phyloP scores from a whole-genome alignment of 1,140 invertebrate species.

The Centruroides sculpturatus region DNA sequence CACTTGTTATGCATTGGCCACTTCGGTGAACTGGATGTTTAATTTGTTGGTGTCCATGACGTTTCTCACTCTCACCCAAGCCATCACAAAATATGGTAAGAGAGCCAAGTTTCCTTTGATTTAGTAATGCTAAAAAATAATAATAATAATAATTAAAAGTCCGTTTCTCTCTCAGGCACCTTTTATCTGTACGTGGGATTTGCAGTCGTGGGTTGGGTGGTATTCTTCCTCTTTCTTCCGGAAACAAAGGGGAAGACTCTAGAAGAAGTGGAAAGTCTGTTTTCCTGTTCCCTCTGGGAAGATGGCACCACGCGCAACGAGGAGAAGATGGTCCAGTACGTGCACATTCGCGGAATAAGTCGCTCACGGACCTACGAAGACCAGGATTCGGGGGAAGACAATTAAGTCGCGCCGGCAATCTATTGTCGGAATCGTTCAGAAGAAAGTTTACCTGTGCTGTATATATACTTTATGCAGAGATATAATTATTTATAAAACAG shows the following conservation, averaged over 20 bases:
- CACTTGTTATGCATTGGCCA: slow-evolving; percentile 39
- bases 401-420: not conserved
- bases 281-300: slow-evolving; percentile 21
- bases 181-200: slow-evolving; percentile 39
- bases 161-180: slow-evolving; percentile 29
- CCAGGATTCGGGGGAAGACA: slow-evolving; percentile 19
- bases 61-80: slow-evolving; percentile 38
- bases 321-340: slow-evolving; percentile 32
- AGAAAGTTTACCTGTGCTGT: too few species aligned
- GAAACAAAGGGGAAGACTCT: slow-evolving; percentile 39
- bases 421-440: too few species aligned
- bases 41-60: slow-evolving; percentile 45
- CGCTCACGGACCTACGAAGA: slow-evolving; percentile 19
- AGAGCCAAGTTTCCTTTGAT: not conserved
- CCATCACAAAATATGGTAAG: slow-evolving; percentile 35
- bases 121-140: not conserved
- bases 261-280: slow-evolving; percentile 38
- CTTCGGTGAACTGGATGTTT: slow-evolving; percentile 43
- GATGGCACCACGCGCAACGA: slow-evolving; percentile 22
- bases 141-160: not conserved
- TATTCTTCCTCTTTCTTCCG: slow-evolving; percentile 36
- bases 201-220: slow-evolving; percentile 33
- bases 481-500: too few species aligned
- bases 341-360: slow-evolving; percentile 33
- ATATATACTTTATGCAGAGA: too few species aligned